Evolutionary conservation across 2,888 invertebrate species (phyloP), one percentile per base, ranked within the genome.

Genomic region (Cosmorhoe ocellata): DNA sequence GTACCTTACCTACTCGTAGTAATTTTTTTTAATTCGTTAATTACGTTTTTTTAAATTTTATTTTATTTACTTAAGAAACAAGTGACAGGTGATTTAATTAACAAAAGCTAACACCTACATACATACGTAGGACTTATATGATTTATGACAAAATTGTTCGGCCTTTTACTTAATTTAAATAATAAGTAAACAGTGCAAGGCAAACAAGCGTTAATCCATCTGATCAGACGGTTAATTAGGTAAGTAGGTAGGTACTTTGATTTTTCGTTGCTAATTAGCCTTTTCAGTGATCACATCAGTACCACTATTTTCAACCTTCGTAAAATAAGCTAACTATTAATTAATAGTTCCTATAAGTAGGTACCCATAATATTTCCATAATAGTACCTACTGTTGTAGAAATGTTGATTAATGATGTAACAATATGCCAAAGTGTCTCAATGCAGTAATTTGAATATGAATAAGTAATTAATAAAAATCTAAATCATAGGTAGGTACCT

Each of bases 361-460:
- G n/a, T n/a, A n/a, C n/a, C n/a, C n/a, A n/a, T n/a, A n/a, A n/a
- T n/a, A 18, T 18, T 18, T 2, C 18, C 18, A 3, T 18, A 4
- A 18, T 18, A 18, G 18, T 18, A 18, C 24, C 24, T 24, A 2
- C 18, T 24, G 4, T 18, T 4, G 18, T 18, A 18, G 18, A 24
- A 24, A 24, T 7, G 24, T 24, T 24, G 24, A 24, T 24, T 6
- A 24, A 30, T 38, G 1, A 27, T 24, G n/a, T 40, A 22, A 31
- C 31, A 31, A 40, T 64, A 61, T 61, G 51, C 54, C 62, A 58
- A 1, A n/a, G 57, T 41, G 36, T 40, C 60, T 62, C 66, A 26
- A 40, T 18, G 26, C 32, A 13, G 6, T 26, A 8, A 33, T 38
- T 38, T 14, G 11, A 10, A 9, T 12, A 10, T 13, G 28, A 43